Conservation (phyloP, 2,113 vertebrate genomes). For the Nerophis ophidion region DNA sequence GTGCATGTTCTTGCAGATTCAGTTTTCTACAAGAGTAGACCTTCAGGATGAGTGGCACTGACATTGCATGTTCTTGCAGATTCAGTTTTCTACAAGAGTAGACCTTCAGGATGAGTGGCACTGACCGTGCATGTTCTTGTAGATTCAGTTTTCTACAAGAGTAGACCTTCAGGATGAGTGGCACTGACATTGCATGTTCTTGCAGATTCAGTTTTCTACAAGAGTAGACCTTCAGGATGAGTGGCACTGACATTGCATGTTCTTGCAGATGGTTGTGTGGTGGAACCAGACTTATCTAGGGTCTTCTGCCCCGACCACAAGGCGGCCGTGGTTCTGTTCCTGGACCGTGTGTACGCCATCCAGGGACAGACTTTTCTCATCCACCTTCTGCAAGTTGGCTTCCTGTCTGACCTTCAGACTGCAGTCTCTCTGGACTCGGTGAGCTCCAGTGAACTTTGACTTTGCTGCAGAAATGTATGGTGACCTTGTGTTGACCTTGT, state of each 20-base stretch:
- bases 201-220: no score
- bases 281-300: slow-evolving; percentile 87
- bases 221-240: not conserved
- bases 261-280: slow-evolving; percentile 80
- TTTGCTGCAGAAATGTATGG: slow-evolving; percentile 1
- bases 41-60: no score
- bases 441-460: slow-evolving; percentile 27
- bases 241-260: not conserved
- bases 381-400: slow-evolving; percentile 86
- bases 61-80: no score
- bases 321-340: slow-evolving; percentile 94
- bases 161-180: no score
- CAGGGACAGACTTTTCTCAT: slow-evolving; percentile 85
- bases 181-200: no score
- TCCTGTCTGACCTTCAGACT: slow-evolving; percentile 89
- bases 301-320: slow-evolving; percentile 97
- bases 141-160: no score
- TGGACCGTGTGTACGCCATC: slow-evolving; percentile 92
- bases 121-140: no score
- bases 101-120: no score
- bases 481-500: not conserved
- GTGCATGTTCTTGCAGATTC: no score
- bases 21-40: no score
- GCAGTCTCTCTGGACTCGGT: slow-evolving; percentile 90
- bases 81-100: no score